phyloP scores from a whole-genome alignment of 1,140 invertebrate genomes.

The Leptestheria dahalacensis region DNA sequence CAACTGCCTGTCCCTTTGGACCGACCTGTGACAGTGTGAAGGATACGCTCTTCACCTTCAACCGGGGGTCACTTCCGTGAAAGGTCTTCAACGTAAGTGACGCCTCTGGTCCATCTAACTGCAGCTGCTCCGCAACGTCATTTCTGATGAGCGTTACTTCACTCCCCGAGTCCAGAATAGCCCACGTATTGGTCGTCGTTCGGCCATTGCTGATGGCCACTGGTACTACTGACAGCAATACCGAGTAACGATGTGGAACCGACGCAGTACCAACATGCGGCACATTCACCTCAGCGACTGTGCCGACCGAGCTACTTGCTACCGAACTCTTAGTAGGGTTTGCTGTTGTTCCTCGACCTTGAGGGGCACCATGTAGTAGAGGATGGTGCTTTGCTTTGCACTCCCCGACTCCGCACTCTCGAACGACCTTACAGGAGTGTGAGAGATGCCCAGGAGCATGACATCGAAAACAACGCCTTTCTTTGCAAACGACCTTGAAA shows the following conservation, averaged over 20 bases:
- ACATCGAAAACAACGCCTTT: slow-evolving; percentile 12
- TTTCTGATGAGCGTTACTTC: slow-evolving; percentile 3
- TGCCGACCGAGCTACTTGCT: not conserved
- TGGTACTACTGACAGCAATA: not conserved
- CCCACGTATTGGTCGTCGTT: not conserved
- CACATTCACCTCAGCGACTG: no score
- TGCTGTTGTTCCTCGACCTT: not conserved
- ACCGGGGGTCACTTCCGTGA: not conserved
- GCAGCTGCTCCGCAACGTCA: not conserved
- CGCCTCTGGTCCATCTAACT: not conserved
- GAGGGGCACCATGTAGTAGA: slow-evolving; percentile 6
- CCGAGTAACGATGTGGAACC: not conserved
- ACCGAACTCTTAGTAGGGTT: not conserved
- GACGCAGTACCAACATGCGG: no score
- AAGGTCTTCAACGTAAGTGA: not conserved
- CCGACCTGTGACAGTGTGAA: slow-evolving; percentile 4
- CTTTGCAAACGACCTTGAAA: no score
- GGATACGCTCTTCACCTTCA: not conserved
- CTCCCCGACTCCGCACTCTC: not conserved
- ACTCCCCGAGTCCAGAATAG: slow-evolving; percentile 11
- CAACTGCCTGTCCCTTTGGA: no score
- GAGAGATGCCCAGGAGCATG: slow-evolving; percentile 4
- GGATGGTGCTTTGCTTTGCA: slow-evolving; percentile 11
- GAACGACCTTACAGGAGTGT: not conserved
- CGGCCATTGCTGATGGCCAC: not conserved